A percentile compares a stretch with the other conserved stretches of the same genome.
phyloP scores from a whole-genome alignment of 2,888 invertebrate species.

The Lamproptera curius region DNA sequence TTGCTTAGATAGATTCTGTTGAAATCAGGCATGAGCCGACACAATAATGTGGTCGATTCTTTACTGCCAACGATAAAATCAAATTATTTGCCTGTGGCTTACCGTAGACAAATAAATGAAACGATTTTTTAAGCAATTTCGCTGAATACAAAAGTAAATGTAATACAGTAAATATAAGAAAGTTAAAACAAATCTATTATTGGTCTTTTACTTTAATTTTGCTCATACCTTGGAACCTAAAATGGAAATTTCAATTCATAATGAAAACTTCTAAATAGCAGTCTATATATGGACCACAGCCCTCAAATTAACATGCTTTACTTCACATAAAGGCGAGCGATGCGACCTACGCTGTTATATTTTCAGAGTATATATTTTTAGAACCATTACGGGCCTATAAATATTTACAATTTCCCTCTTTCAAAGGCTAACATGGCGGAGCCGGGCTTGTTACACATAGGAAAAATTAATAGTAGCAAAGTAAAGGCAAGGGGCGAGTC shows the following conservation, averaged over 20 bases:
- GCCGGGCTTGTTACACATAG: conserved; percentile 1
- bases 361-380: conserved; percentile 17
- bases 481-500: conserved; percentile 11
- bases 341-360: conserved; percentile 15
- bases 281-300: conserved; percentile 13
- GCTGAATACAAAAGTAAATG: too few relatives aligned
- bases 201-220: too few relatives aligned
- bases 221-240: neutral
- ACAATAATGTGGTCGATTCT: conserved; percentile 15
- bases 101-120: conserved; percentile 16
- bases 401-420: conserved; percentile 9
- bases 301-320: conserved; percentile 14
- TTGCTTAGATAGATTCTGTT: neutral
- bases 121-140: too few relatives aligned
- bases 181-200: too few relatives aligned
- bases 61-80: conserved; percentile 20
- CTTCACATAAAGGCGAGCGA: conserved; percentile 13
- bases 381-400: conserved; percentile 3
- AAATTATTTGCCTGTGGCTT: conserved; percentile 22
- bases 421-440: conserved; percentile 1
- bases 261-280: conserved; percentile 1
- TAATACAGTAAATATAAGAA: too few relatives aligned
- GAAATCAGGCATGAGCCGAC: conserved; percentile 6
- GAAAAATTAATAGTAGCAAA: conserved; percentile 15
- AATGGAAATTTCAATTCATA: neutral